Base-by-base conservation (phyloP, 1,140 invertebrate genomes). In the Diploscapter pachys region DNA sequence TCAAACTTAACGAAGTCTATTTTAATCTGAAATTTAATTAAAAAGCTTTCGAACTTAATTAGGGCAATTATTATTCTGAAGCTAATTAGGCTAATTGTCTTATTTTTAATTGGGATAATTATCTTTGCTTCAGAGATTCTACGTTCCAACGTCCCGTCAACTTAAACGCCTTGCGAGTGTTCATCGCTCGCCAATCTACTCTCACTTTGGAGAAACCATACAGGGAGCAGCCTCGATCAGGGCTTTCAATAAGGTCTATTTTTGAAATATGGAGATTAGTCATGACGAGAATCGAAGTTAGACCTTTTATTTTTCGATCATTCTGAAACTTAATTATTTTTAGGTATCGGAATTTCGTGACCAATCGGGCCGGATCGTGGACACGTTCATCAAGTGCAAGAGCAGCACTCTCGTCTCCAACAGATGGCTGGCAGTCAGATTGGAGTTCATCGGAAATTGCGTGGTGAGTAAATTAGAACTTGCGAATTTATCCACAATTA, bases 201-300 rank as follows among this genome's bases (percentile, higher is more conserved):
- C 86, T 52, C 88, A 89, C 80, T 89, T 90, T 75, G 92, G 93
- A 66, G 89, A 89, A 77, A 87, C 88, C 4, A 78, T 89, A n/a
- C 57, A 84, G 11, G 89, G 89, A 3, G 80, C 85, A 2, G 81
- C 83, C 6, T 86, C 84, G 3, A 88, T 89, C 13, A 75, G 88
- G 52, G 88, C 88, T 2, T 88, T 85, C 68, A 78, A 80, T n/a
- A 64, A 67, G 13, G 76, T 78, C 4, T 9, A 11, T 50, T 59
- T 13, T 11, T 9, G 4, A 72, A 68, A 68, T 5, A 54, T 53
- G 8, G 52, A 52, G 50, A 51, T 11, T 11, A 65, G 63, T 1
- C 50, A 13, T 65, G 8, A 9, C 51, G 8, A 68, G 5, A 8
- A 48, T 64, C 31, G 31, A 31, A 31, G 31, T 31, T 31, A 31